Evolutionary conservation across 2,113 vertebrate species (phyloP).

Genomic region (Pleuronectes platessa): DNA sequence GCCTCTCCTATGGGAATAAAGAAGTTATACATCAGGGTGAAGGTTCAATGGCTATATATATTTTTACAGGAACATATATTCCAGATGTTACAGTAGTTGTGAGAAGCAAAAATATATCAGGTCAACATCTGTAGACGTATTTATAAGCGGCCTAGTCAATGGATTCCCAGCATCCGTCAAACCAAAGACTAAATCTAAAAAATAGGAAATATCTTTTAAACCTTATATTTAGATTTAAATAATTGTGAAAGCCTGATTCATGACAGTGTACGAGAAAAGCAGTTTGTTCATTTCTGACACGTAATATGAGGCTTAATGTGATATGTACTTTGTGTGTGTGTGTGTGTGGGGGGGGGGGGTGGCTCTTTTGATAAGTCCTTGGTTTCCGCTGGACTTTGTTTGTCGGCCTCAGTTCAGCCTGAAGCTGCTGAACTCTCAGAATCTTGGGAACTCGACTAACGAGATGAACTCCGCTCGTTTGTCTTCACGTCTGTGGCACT

Average conservation of each 20-base stretch:
- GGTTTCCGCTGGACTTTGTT: slow-evolving; percentile 17
- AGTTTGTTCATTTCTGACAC: background rate
- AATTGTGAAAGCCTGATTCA: no score
- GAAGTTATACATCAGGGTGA: slow-evolving; percentile 6
- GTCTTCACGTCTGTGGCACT: no score
- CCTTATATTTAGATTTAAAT: background rate
- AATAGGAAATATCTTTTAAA: background rate
- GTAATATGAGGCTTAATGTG: background rate
- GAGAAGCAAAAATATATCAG: slow-evolving; percentile 12
- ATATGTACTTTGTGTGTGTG: background rate
- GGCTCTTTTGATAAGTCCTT: background rate
- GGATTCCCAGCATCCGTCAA: background rate
- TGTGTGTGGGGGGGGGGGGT: background rate
- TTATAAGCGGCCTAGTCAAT: background rate
- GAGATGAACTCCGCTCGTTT: no score
- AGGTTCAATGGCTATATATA: background rate
- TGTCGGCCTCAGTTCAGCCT: slow-evolving; percentile 10
- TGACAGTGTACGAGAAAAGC: background rate
- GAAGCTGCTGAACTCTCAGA: slow-evolving; percentile 20
- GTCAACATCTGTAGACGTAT: background rate
- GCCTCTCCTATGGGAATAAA: slow-evolving; percentile 4
- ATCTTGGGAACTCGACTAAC: slow-evolving; percentile 11
- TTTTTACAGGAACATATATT: slow-evolving; percentile 3
- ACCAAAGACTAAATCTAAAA: slow-evolving; percentile 4
- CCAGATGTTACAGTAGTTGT: background rate